These are phyloP conservation scores for Cyrtorhinus lividipennis DNA, from an alignment of 1,140 invertebrate species.

Conservation along the genomic window DNA sequence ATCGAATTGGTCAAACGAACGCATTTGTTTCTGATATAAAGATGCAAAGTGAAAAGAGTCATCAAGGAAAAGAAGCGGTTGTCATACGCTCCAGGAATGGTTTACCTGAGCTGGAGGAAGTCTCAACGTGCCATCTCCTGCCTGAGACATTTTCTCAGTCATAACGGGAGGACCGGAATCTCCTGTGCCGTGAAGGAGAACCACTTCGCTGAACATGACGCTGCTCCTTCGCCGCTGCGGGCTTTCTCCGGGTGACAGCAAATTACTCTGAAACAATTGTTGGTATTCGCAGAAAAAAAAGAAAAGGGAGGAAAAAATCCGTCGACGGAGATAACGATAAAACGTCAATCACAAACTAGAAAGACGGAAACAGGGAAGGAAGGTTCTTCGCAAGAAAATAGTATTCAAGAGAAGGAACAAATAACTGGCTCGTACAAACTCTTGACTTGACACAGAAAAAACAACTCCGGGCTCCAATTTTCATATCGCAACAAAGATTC, in stretches of 20 bases:
- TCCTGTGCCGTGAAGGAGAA: constrained; percentile 47
- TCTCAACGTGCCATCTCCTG: constrained; percentile 36
- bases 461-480: too few species aligned
- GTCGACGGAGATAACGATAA: constrained; percentile 6
- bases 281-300: not conserved
- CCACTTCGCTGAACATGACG: constrained; percentile 76
- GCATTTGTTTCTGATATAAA: too few species aligned
- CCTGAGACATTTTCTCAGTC: constrained; percentile 77
- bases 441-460: too few species aligned
- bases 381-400: not conserved
- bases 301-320: constrained; percentile 15
- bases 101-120: constrained; percentile 7
- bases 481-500: too few species aligned
- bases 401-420: too few species aligned
- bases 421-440: too few species aligned
- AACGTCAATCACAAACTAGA: not conserved
- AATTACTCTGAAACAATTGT: not conserved
- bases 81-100: too few species aligned
- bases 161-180: constrained; percentile 57
- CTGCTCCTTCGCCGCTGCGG: constrained; percentile 45
- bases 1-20: too few species aligned
- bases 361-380: not conserved
- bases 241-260: constrained; percentile 3
- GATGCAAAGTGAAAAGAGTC: too few species aligned
- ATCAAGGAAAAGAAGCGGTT: too few species aligned